Base-by-base conservation (phyloP, 1,140 invertebrate genomes). In the Holcopasites calliopsidis region DNA sequence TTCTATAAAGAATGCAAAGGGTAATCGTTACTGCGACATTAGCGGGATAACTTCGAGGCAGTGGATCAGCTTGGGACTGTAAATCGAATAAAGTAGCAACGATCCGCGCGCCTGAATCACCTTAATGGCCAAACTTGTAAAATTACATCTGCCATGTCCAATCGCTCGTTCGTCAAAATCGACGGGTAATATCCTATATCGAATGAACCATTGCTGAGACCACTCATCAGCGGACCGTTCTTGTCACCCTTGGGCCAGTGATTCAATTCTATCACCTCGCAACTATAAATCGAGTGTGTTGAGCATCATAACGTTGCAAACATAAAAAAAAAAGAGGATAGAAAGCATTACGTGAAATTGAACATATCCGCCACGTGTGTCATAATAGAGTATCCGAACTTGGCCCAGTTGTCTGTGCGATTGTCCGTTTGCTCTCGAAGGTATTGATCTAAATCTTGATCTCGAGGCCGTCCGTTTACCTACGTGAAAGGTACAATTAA, bases 311-410 rank as follows among this genome's bases (percentile, higher is more conserved):
- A 8, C n/a, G 11, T 26, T 23, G 4, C 16, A 40, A n/a, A 21
- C 35, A 38, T 38, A 4, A 1, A 13, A 6, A 38, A 58, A 16
- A 44, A 18, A 49, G 13, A 1, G 6, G 21, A 28, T 1, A 28
- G 47, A 58, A 11, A 58, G n/a, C 44, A 77, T 83, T 85, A 86
- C 82, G 68, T 82, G 23, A 84, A 80, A 54, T 86, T 85, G 28
- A 72, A 85, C 31, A 84, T 75, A 0, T 79, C 35, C 3, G 57
- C 18, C 0, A 85, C 4, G 8, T 75, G 69, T 23, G 38, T 10
- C 18, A 78, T 23, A 1, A 85, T 18, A 23, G 54, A 31, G 26
- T 60, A 76, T 38, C 79, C 79, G 35, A 85, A 85, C 49, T 82
- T 84, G 0, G 76, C n/a, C 72, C 79, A 79, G 28, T 66, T 76